phyloP scores from a whole-genome alignment of 2,888 invertebrate species.

The Synergus gifuensis region DNA sequence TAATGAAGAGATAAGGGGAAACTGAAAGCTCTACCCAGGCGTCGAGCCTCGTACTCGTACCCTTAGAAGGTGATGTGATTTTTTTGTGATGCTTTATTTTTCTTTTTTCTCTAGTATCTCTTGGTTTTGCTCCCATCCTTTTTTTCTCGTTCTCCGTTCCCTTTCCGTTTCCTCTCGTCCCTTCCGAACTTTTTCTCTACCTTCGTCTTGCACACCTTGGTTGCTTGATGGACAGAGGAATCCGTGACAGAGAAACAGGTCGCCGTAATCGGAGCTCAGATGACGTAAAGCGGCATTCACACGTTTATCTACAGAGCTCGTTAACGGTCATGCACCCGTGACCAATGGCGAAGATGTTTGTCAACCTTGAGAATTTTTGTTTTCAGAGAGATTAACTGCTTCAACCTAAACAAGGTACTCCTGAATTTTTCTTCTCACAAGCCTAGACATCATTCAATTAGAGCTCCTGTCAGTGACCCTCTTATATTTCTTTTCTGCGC shows the following conservation, averaged over 20 bases:
- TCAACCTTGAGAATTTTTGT: conserved; percentile 64
- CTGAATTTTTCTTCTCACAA: not conserved
- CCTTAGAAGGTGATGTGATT: conserved; percentile 33
- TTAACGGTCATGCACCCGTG: conserved; percentile 62
- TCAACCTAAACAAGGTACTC: not conserved
- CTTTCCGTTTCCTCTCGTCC: conserved; percentile 20
- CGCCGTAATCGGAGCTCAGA: conserved; percentile 33
- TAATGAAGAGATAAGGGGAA: conserved; percentile 53
- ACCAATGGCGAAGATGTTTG: conserved; percentile 60
- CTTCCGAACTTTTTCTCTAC: conserved; percentile 12
- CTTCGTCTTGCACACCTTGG: conserved; percentile 32
- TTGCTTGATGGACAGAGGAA: conserved; percentile 34
- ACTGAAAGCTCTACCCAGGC: conserved; percentile 43
- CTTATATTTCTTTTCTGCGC: too few relatives aligned
- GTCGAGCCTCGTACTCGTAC: conserved; percentile 32
- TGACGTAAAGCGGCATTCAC: conserved; percentile 45
- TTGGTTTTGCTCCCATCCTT: conserved; percentile 2
- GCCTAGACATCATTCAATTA: not conserved
- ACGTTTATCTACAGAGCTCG: conserved; percentile 42
- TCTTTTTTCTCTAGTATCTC: conserved; percentile 27
- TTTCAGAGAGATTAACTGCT: conserved; percentile 27
- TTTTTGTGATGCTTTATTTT: conserved; percentile 7
- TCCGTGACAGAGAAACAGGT: conserved; percentile 50
- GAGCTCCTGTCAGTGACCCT: too few relatives aligned
- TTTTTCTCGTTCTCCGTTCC: conserved; percentile 10